These are phyloP conservation scores for Azorinus chamasolen DNA, from an alignment of 2,888 invertebrate species.

Conservation along the genomic window DNA sequence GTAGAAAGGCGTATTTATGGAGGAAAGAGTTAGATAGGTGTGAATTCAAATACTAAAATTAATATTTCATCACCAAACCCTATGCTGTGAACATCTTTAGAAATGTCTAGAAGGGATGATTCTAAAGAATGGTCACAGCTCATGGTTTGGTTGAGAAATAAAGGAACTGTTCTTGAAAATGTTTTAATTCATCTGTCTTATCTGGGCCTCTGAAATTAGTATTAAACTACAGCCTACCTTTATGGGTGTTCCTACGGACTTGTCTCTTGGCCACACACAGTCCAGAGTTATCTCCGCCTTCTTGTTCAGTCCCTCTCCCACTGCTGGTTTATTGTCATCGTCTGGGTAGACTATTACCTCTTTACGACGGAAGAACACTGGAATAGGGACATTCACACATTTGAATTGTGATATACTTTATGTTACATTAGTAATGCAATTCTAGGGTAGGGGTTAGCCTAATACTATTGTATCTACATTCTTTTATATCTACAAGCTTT, in stretches of 20 bases:
- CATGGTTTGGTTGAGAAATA: too few species aligned
- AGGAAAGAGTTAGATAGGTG: too few species aligned
- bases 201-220: background rate
- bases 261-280: slow-evolving; percentile 97
- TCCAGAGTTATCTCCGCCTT: slow-evolving; percentile 95
- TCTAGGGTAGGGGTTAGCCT: too few species aligned
- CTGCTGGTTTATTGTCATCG: slow-evolving; percentile 95
- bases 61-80: too few species aligned
- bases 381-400: slow-evolving; percentile 43
- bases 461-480: background rate
- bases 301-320: slow-evolving; percentile 95
- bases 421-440: too few species aligned
- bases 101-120: too few species aligned
- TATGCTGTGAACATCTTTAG: background rate
- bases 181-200: too few species aligned
- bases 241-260: slow-evolving; percentile 92
- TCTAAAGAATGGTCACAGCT: too few species aligned
- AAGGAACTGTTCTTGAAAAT: background rate
- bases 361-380: slow-evolving; percentile 96
- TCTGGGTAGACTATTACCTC: slow-evolving; percentile 97
- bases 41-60: too few species aligned
- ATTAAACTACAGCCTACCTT: slow-evolving; percentile 87
- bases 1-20: too few species aligned
- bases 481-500: background rate
- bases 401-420: background rate